These are phyloP conservation scores for Nymphalis c-album DNA, from an alignment of 2,888 invertebrate genomes.

Conservation along the genomic window DNA sequence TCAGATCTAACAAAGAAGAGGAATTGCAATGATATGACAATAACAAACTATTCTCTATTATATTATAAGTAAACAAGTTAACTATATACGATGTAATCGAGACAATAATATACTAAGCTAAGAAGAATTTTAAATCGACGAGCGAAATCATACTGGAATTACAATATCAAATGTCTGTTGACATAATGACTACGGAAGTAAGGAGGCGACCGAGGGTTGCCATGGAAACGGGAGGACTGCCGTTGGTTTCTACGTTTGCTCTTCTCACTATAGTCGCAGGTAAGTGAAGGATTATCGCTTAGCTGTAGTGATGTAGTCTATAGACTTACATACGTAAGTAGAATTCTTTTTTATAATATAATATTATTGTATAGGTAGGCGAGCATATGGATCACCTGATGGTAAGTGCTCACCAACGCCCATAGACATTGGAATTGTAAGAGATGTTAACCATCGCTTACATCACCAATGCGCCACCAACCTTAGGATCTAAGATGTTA, in stretches of 20 bases:
- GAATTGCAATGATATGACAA: slow-evolving; percentile 49
- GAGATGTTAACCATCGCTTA: too few species aligned
- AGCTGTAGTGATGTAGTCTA: background rate
- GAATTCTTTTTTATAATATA: too few species aligned
- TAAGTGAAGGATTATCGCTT: slow-evolving; percentile 44
- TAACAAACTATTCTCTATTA: slow-evolving; percentile 44
- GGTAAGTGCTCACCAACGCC: too few species aligned
- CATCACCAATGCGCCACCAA: too few species aligned
- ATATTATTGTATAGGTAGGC: too few species aligned
- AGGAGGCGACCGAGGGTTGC: slow-evolving; percentile 57
- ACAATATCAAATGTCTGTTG: slow-evolving; percentile 52
- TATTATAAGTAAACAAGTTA: slow-evolving; percentile 27
- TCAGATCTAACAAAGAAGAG: slow-evolving; percentile 50
- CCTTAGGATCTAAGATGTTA: too few species aligned
- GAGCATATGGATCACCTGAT: too few species aligned
- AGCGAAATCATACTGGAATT: slow-evolving; percentile 48
- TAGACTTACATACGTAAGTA: too few species aligned
- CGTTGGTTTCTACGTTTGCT: slow-evolving; percentile 73
- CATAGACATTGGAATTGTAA: too few species aligned
- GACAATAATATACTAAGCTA: slow-evolving; percentile 48
- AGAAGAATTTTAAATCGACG: slow-evolving; percentile 47
- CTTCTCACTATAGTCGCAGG: slow-evolving; percentile 76
- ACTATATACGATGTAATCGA: slow-evolving; percentile 43
- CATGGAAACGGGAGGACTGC: slow-evolving; percentile 73
- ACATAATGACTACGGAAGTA: slow-evolving; percentile 62